These are phyloP conservation scores for Aphidius colemani DNA, from an alignment of 2,888 invertebrate species.

Conservation along the genomic window DNA sequence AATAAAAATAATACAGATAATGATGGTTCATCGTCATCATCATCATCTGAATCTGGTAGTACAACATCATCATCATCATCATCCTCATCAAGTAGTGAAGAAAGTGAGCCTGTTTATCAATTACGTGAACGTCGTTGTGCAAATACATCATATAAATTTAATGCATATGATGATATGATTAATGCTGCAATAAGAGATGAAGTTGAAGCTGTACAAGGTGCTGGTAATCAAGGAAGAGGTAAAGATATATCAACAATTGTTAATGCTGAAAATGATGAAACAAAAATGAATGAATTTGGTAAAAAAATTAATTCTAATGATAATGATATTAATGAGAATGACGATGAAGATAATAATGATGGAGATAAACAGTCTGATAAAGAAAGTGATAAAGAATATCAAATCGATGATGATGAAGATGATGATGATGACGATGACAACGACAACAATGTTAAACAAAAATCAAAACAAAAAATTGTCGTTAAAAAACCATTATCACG, in stretches of 20 bases:
- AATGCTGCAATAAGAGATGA: slow-evolving; percentile 86
- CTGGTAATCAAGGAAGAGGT: slow-evolving; percentile 82
- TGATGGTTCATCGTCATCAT: slow-evolving; percentile 43
- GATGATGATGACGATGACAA: slow-evolving; percentile 48
- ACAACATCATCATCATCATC: slow-evolving; percentile 11
- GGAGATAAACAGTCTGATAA: slow-evolving; percentile 50
- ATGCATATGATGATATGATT: slow-evolving; percentile 95
- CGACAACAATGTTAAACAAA: slow-evolving; percentile 48
- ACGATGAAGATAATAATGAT: slow-evolving; percentile 63
- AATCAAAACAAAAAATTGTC: slow-evolving; percentile 49
- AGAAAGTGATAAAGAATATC: slow-evolving; percentile 56
- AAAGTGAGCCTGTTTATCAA: slow-evolving; percentile 81
- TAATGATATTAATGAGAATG: slow-evolving; percentile 43
- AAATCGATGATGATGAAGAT: slow-evolving; percentile 50
- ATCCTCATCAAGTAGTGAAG: slow-evolving; percentile 64
- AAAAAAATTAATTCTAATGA: slow-evolving; percentile 58
- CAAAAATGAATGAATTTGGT: slow-evolving; percentile 47
- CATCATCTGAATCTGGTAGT: slow-evolving; percentile 49
- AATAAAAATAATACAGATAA: slow-evolving; percentile 36
- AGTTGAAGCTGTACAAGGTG: slow-evolving; percentile 74
- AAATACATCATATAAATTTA: slow-evolving; percentile 82
- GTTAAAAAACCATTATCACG: slow-evolving; percentile 41
- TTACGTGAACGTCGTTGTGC: slow-evolving; percentile 79
- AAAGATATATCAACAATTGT: slow-evolving; percentile 93
- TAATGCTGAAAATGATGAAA: slow-evolving; percentile 73